phyloP scores from a whole-genome alignment of 2,113 vertebrate species.

The Oryzias woworae region DNA sequence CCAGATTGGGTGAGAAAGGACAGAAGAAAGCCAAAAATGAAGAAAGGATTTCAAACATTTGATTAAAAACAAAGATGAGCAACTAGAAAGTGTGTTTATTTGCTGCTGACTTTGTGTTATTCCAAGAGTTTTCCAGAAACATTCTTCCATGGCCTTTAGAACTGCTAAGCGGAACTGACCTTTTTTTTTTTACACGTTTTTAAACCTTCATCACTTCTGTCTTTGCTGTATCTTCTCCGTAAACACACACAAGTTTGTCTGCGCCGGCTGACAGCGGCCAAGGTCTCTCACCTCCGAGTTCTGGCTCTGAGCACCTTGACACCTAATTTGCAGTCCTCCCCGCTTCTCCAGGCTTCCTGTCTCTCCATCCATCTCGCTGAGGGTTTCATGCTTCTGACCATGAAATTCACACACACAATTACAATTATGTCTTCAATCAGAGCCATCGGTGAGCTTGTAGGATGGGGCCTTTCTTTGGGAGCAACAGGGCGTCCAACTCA shows the following conservation, averaged over 20 bases:
- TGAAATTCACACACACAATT: slow-evolving; percentile 74
- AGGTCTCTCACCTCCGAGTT: slow-evolving; percentile 35
- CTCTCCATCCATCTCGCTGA: slow-evolving; percentile 63
- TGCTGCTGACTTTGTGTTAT: too few relatives aligned
- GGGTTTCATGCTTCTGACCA: slow-evolving; percentile 70
- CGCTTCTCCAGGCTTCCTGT: slow-evolving; percentile 22
- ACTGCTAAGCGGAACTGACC: too few relatives aligned
- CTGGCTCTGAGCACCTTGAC: slow-evolving; percentile 28
- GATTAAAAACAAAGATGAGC: too few relatives aligned
- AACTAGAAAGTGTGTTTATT: too few relatives aligned
- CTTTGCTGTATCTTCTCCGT: background rate
- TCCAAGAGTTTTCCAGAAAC: too few relatives aligned
- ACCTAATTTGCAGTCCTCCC: slow-evolving; percentile 55
- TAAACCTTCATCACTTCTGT: too few relatives aligned
- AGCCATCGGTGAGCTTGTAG: slow-evolving; percentile 55
- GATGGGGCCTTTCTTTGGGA: slow-evolving; percentile 53
- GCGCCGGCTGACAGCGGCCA: slow-evolving; percentile 5
- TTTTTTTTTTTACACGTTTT: too few relatives aligned
- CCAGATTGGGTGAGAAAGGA: too few relatives aligned
- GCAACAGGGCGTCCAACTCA: slow-evolving; percentile 59
- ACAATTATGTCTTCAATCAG: slow-evolving; percentile 79
- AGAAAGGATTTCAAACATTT: too few relatives aligned
- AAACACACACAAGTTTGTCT: slow-evolving; percentile 4
- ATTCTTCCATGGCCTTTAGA: too few relatives aligned
- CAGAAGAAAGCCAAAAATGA: too few relatives aligned